Evolutionary conservation across 2,888 invertebrate genomes (phyloP), one percentile per base, ranked within the genome.

Genomic region (Pseudococcus longispinus): DNA sequence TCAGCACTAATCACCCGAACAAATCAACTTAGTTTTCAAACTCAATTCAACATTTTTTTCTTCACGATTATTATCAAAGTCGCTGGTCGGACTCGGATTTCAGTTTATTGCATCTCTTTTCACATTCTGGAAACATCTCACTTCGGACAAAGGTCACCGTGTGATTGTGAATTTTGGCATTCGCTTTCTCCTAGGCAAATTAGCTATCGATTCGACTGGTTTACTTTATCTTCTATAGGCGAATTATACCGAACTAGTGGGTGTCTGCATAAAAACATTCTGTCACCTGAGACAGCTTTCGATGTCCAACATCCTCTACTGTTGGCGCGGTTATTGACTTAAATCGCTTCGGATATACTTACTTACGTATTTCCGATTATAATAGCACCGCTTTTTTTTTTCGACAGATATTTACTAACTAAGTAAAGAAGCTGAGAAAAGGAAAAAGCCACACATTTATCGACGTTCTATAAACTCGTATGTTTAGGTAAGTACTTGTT

Each of bases 131-230:
- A n/a, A 23, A 23, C 23, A 60, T 20, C 13, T 23, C 23, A 60
- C 11, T 23, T 60, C 20, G 60, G 60, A 13, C 60, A 60, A 60
- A 60, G 60, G 60, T 60, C 60, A 60, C 23, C 8, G 13, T 60
- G 60, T 23, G 55, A 60, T 37, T 37, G 37, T 37, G 37, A 70
- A 15, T 70, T 70, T 70, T 29, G 26, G 29, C 29, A 70, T 70
- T 29, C 70, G 18, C 70, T 70, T 70, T 70, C 70, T 70, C 70
- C 70, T 2, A 29, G 70, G 70, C 29, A 29, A 70, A 70, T 70
- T 29, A 6, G 26, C 13, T 15, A 70, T 70, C 29, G 23, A 60
- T 70, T 70, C 29, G 11, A 70, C 70, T 70, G 70, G 70, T 70
- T 70, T 70, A 37, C 37, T 37, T 8, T 37, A 37, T 37, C 37